Evolutionary conservation across 2,888 invertebrate species (phyloP).

Genomic region (Oscheius sp.): DNA sequence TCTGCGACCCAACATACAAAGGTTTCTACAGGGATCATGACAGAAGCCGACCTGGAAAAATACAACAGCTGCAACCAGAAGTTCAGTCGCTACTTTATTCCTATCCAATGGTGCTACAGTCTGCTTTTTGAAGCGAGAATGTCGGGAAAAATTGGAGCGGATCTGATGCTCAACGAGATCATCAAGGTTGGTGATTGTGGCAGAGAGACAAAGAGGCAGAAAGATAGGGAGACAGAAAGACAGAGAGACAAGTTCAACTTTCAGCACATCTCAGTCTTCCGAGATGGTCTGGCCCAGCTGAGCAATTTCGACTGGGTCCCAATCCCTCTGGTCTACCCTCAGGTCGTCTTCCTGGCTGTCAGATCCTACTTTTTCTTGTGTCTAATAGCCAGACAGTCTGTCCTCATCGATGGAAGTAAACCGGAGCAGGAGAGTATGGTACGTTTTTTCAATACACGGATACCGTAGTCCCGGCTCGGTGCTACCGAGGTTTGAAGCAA

Average conservation of each 20-base stretch:
- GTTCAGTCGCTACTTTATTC: slow-evolving; percentile 56
- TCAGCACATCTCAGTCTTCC: slow-evolving; percentile 54
- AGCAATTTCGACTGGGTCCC: slow-evolving; percentile 67
- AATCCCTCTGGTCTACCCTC: slow-evolving; percentile 67
- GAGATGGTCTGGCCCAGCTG: slow-evolving; percentile 57
- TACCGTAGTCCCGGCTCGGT: too few species aligned
- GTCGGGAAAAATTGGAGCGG: slow-evolving; percentile 55
- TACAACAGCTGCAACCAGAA: slow-evolving; percentile 44
- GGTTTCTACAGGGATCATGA: slow-evolving; percentile 48
- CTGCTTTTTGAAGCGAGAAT: slow-evolving; percentile 55
- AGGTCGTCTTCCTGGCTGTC: slow-evolving; percentile 70
- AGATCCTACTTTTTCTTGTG: slow-evolving; percentile 69
- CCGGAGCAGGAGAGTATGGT: slow-evolving; percentile 47
- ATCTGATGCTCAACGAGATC: slow-evolving; percentile 61
- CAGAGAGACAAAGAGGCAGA: background rate
- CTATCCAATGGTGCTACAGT: slow-evolving; percentile 59
- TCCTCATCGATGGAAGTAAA: slow-evolving; percentile 58
- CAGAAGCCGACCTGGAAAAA: slow-evolving; percentile 48
- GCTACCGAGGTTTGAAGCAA: background rate
- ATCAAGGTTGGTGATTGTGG: slow-evolving; percentile 43
- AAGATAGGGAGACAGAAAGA: background rate
- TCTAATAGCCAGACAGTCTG: slow-evolving; percentile 66
- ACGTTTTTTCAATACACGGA: background rate
- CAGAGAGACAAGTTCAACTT: background rate
- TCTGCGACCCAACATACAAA: background rate